Conservation (phyloP, 1,140 invertebrate genomes). For the Apis dorsata region DNA sequence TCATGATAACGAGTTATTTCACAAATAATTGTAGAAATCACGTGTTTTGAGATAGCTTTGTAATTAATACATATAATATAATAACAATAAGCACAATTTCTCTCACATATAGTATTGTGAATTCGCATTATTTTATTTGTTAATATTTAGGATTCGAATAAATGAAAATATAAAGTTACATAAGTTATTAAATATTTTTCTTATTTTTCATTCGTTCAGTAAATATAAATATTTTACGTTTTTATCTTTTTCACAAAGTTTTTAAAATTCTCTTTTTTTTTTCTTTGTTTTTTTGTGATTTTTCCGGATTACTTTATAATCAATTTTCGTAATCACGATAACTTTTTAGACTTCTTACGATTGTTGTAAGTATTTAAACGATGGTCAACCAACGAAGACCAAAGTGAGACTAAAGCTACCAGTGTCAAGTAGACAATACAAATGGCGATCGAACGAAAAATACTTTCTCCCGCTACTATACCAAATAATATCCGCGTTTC, state of each 20-base stretch:
- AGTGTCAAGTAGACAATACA: constrained; percentile 33
- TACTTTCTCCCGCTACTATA: constrained; percentile 65
- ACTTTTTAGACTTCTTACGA: neutral
- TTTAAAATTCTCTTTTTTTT: neutral
- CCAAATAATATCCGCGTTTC: neutral
- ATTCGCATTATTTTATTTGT: no score
- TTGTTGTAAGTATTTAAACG: neutral
- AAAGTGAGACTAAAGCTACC: constrained; percentile 49
- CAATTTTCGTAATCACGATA: neutral
- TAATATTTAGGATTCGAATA: no score
- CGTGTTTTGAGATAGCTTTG: no score
- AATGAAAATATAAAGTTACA: neutral
- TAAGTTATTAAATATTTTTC: neutral
- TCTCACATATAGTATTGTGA: no score
- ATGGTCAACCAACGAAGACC: constrained; percentile 27
- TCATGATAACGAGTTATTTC: no score
- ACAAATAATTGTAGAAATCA: no score
- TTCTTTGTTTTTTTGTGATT: neutral
- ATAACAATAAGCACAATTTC: no score
- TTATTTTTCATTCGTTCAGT: neutral
- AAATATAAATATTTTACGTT: neutral
- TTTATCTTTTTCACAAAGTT: neutral
- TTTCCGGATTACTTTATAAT: neutral
- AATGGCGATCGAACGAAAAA: constrained; percentile 52
- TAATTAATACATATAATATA: no score